These are phyloP conservation scores for Drosophila pseudoobscura DNA, from an alignment of 1,140 invertebrate genomes.

Conservation along the genomic window DNA sequence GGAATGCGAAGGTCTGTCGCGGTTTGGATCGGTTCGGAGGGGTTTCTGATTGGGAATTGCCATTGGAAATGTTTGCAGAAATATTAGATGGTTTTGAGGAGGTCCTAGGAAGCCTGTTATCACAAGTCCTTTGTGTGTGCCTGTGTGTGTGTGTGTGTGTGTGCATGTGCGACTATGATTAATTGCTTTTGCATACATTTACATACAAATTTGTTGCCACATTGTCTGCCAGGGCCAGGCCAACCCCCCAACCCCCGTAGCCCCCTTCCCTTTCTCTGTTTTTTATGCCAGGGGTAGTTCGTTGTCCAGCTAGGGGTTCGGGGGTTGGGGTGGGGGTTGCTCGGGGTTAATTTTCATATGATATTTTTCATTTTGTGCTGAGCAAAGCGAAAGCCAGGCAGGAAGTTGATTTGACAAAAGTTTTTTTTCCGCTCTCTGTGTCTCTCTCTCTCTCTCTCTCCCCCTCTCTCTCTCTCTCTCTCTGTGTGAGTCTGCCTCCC, in stretches of 20 bases:
- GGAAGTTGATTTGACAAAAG: conserved; percentile 79
- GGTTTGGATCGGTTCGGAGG: not conserved
- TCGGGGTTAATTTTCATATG: conserved; percentile 74
- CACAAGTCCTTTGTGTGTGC: not conserved
- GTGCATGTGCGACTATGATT: conserved; percentile 83
- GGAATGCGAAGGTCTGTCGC: conserved; percentile 61
- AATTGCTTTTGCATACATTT: conserved; percentile 83
- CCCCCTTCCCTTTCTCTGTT: conserved; percentile 4
- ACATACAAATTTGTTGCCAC: conserved; percentile 82
- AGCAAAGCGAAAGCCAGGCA: conserved; percentile 51
- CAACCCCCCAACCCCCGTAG: conserved; percentile 2
- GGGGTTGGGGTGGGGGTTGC: conserved; percentile 24
- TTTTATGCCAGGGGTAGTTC: conserved; percentile 35
- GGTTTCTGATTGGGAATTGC: conserved; percentile 24
- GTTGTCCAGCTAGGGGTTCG: conserved; percentile 25
- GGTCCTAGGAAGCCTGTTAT: no score
- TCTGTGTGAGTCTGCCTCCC: not conserved
- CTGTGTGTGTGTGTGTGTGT: conserved; percentile 43
- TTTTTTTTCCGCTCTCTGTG: conserved; percentile 36
- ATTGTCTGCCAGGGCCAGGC: conserved; percentile 72
- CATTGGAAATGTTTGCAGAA: not conserved
- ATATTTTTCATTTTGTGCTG: conserved; percentile 77
- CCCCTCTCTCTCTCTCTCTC: not conserved
- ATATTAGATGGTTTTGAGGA: not conserved
- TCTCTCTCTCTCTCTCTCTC: not conserved